Percentiles rank a stretch among this genome's conserved stretches.
Conservation (phyloP, 92 coral and sea anemone species). For the Heteractis magnifica region DNA sequence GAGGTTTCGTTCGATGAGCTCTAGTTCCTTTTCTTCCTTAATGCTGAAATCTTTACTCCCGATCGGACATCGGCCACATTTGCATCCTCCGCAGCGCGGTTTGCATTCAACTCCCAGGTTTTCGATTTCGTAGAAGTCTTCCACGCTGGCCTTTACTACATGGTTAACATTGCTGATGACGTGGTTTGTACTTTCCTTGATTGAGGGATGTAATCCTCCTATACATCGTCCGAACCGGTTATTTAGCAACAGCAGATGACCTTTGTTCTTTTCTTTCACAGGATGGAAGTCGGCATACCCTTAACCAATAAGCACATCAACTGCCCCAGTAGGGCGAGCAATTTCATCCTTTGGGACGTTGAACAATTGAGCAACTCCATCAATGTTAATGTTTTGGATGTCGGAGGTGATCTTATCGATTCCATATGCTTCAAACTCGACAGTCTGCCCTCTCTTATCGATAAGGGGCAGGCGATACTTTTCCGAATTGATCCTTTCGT, state of each 20-base stretch:
- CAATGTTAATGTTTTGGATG: slow-evolving; percentile 5
- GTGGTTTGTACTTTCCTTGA: background rate
- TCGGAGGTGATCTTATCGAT: slow-evolving; percentile 35
- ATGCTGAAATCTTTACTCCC: too few relatives aligned
- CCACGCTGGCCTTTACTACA: background rate
- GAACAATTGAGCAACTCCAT: too few relatives aligned
- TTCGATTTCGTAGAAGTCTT: slow-evolving; percentile 15
- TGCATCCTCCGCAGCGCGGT: too few relatives aligned
- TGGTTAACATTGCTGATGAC: background rate
- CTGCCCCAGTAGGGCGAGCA: too few relatives aligned
- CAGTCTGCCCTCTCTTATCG: slow-evolving; percentile 26
- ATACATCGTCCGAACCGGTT: slow-evolving; percentile 44
- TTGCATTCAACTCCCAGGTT: too few relatives aligned
- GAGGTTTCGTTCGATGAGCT: too few relatives aligned
- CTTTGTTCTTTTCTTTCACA: background rate
- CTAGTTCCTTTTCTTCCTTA: too few relatives aligned
- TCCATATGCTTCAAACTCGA: slow-evolving; percentile 40
- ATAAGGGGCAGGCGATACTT: slow-evolving; percentile 26
- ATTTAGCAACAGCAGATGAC: too few relatives aligned
- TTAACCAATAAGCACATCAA: slow-evolving; percentile 38
- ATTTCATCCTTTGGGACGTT: too few relatives aligned
- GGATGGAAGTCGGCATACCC: slow-evolving; percentile 39
- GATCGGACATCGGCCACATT: too few relatives aligned
- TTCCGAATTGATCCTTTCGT: slow-evolving; percentile 18
- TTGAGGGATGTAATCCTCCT: slow-evolving; percentile 26